Evolutionary conservation across 2,888 invertebrate genomes (phyloP), one percentile per base, ranked within the genome.

Genomic region (Linnaemya tessellans): DNA sequence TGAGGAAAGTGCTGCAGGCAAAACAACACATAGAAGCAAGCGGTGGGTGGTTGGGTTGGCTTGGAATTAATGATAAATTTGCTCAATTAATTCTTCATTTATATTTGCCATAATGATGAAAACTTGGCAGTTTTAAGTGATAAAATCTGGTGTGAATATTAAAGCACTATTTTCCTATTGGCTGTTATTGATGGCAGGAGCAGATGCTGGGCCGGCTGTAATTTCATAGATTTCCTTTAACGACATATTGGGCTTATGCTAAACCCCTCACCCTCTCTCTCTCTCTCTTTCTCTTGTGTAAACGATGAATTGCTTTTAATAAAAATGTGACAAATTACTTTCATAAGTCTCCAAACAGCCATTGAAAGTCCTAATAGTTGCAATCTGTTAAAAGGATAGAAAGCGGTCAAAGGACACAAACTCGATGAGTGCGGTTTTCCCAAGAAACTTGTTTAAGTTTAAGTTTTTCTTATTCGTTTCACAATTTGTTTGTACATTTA

Each of bases 391-490:
- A 30, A 51, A 54, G 10, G 20, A 20, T 54, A 20, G 15, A 38
- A 68, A 3, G 20, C 38, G 38, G 38, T 20, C 38, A 68, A 41
- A 51, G 38, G 54, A 30, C 46, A 38, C 38, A 35, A 38, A 18
- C 20, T 20, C 38, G 22, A 15, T 38, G n/a, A 35, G 8, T 51
- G 18, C 35, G 67, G 11, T 20, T 49, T 49, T 49, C n/a, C 18
- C 15, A 18, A 18, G 8, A 49, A 49, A 18, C 20, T 51, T 68
- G 0, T 51, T 49, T 35, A 13, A 65, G 38, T 38, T 30, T n/a
- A 68, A 54, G 38, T 68, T 68, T 68, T 20, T 20, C 46, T 35
- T 67, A 10, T 10, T 41, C 10, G 13, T 41, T 20, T 38, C 13
- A 18, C 22, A 30, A 49, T 67, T n/a, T 18, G n/a, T n/a, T 60